A percentile compares a stretch with the other conserved stretches of the same genome.
phyloP scores from a whole-genome alignment of 2,797 vertebrate genomes.

The Tarsius wallacei region DNA sequence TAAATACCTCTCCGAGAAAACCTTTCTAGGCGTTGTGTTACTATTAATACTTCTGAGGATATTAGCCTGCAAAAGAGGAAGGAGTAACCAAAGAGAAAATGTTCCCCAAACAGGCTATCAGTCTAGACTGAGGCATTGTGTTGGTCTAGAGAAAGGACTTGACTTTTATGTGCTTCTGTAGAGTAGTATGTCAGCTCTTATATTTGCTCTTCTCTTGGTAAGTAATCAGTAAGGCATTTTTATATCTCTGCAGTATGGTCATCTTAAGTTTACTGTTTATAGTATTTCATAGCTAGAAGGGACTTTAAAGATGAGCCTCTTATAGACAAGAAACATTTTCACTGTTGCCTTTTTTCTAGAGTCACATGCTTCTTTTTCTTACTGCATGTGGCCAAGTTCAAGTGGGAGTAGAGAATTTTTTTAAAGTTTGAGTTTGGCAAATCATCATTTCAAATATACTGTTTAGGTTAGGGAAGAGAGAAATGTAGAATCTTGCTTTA shows the following conservation, averaged over 20 bases:
- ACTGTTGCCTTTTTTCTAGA: neutral
- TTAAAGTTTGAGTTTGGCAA: neutral
- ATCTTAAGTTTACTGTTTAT: neutral
- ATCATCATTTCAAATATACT: neutral
- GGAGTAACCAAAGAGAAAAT: constrained; percentile 58
- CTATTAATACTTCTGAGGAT: neutral
- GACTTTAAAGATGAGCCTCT: neutral
- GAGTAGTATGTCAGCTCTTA: neutral
- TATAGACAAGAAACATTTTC: constrained; percentile 4
- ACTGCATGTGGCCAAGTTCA: constrained; percentile 10
- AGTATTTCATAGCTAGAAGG: neutral
- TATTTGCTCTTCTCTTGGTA: neutral
- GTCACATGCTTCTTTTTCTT: neutral
- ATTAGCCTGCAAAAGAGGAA: constrained; percentile 5
- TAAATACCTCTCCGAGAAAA: constrained; percentile 66
- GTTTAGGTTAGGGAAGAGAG: neutral
- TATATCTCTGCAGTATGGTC: neutral
- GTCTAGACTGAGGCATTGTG: neutral
- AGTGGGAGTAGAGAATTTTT: neutral
- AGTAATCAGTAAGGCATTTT: constrained; percentile 1
- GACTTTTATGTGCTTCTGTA: neutral
- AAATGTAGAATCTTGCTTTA: neutral
- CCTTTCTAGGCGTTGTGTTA: neutral
- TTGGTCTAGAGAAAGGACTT: neutral
- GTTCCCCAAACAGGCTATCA: neutral